Evolutionary conservation across 2,888 invertebrate genomes (phyloP).

Genomic region (Trissolcus japonicus): DNA sequence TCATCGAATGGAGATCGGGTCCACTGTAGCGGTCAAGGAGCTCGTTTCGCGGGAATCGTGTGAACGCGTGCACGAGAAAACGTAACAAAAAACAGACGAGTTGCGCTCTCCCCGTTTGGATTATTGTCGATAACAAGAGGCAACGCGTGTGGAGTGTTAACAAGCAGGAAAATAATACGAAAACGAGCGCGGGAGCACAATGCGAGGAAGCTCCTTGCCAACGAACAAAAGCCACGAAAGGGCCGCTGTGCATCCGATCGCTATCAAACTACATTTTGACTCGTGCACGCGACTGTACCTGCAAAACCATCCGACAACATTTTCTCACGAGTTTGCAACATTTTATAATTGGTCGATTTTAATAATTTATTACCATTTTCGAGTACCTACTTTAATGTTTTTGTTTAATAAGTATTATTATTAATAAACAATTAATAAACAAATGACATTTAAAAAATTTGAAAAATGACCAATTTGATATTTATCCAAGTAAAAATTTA

Average conservation of each 20-base stretch:
- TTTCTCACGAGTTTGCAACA: no score
- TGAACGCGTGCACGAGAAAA: constrained; percentile 44
- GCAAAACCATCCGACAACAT: no score
- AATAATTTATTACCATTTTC: no score
- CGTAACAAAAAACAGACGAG: constrained; percentile 22
- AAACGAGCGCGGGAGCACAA: constrained; percentile 23
- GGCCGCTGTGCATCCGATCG: constrained; percentile 37
- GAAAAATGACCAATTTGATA: no score
- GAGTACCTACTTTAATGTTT: no score
- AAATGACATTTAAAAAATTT: no score
- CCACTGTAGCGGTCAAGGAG: constrained; percentile 48
- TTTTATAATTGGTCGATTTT: background rate
- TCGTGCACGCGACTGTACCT: constrained; percentile 23
- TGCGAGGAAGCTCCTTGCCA: constrained; percentile 29
- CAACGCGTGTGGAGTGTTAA: constrained; percentile 49
- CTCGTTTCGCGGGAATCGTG: constrained; percentile 53
- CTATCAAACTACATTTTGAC: constrained; percentile 39
- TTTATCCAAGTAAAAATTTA: no score
- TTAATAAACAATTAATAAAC: no score
- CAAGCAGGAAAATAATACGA: constrained; percentile 51
- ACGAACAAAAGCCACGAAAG: constrained; percentile 30
- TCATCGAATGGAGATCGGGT: constrained; percentile 4
- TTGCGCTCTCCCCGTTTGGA: constrained; percentile 41
- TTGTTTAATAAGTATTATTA: no score
- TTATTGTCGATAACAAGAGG: constrained; percentile 55